A percentile compares a stretch with the other conserved stretches of the same genome.
These are phyloP conservation scores for Urechis unicinctus DNA, from an alignment of 2,888 invertebrate genomes.

Conservation along the genomic window DNA sequence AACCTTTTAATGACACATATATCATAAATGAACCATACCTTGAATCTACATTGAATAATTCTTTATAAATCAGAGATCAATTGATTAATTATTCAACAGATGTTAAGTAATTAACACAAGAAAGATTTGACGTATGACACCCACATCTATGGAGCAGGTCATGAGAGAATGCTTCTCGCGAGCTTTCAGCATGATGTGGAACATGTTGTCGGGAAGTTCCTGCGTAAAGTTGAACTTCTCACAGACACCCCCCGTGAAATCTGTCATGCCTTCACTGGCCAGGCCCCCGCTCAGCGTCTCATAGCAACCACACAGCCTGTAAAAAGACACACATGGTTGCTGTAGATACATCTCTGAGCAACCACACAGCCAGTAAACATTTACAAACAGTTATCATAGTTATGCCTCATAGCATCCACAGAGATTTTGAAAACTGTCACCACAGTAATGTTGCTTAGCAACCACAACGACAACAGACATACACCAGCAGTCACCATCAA, in stretches of 20 bases:
- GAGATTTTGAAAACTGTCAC: too few relatives aligned
- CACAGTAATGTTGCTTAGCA: too few relatives aligned
- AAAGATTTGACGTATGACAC: constrained; percentile 7
- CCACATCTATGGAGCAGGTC: constrained; percentile 84
- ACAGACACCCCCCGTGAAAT: constrained; percentile 69
- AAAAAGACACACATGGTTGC: too few relatives aligned
- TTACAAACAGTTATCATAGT: neutral
- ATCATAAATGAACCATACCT: too few relatives aligned
- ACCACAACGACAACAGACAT: too few relatives aligned
- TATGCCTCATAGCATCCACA: too few relatives aligned
- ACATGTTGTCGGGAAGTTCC: constrained; percentile 33
- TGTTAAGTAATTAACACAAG: neutral
- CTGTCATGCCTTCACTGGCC: constrained; percentile 97
- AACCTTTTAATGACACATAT: too few relatives aligned
- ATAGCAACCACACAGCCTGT: constrained; percentile 88
- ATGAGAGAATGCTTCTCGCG: constrained; percentile 83
- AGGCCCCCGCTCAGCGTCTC: constrained; percentile 95
- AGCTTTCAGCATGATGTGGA: constrained; percentile 64
- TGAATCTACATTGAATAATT: neutral
- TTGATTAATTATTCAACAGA: neutral
- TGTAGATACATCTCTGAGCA: too few relatives aligned
- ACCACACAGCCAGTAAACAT: neutral
- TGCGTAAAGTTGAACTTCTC: constrained; percentile 39
- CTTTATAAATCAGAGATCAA: neutral
- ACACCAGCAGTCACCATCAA: too few relatives aligned